A percentile compares a stretch with the other conserved stretches of the same genome.
phyloP scores from a whole-genome alignment of 2,113 vertebrate genomes.

The Oenanthe melanoleuca region DNA sequence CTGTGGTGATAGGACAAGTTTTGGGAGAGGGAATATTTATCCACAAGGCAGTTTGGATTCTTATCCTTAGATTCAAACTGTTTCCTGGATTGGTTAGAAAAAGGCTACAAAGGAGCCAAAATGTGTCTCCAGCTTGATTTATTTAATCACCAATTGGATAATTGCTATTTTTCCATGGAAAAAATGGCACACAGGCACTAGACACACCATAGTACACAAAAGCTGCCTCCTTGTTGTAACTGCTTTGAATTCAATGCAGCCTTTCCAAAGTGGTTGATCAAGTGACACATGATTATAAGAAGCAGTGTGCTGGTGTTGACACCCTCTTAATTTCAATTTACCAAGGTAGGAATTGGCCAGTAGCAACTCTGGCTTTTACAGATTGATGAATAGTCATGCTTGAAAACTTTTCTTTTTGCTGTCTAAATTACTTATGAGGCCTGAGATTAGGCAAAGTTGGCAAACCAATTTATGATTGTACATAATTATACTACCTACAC shows the following conservation, averaged over 20 bases:
- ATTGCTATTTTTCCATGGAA: neutral
- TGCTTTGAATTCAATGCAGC: neutral
- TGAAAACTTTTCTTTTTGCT: neutral
- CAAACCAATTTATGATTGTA: neutral
- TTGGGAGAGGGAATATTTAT: neutral
- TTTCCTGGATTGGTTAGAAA: neutral
- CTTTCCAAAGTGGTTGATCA: neutral
- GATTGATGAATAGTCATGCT: neutral
- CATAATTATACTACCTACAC: neutral
- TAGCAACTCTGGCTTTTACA: neutral
- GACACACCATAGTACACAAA: neutral
- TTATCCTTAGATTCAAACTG: neutral
- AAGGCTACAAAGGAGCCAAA: neutral
- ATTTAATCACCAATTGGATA: neutral
- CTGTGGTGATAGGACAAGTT: neutral
- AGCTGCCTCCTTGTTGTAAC: neutral
- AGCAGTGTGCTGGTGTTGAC: neutral
- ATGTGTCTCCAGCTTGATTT: neutral
- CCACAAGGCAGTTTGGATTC: neutral
- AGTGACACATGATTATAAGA: neutral
- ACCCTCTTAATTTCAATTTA: neutral
- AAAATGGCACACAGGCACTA: neutral
- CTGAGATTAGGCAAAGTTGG: constrained; percentile 17
- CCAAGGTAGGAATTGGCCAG: neutral
- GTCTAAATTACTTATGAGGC: neutral